phyloP scores from a whole-genome alignment of 2,888 invertebrate species.

The Papilio elwesi region DNA sequence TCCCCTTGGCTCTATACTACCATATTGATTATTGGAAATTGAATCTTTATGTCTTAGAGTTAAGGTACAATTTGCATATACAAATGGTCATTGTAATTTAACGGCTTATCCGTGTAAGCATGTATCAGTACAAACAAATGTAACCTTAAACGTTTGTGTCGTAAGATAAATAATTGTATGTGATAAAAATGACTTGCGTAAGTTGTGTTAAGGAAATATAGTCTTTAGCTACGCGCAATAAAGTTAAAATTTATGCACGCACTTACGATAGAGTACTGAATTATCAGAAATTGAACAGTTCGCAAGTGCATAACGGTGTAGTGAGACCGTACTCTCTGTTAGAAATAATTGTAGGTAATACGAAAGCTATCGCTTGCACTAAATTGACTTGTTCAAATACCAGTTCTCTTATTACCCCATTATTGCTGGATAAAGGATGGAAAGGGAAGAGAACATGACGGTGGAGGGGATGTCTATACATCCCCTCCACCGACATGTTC shows the following conservation, averaged over 20 bases:
- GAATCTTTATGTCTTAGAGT: not conserved
- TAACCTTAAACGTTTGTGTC: not conserved
- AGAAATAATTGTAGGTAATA: not conserved
- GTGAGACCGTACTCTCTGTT: not conserved
- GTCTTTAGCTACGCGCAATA: not conserved
- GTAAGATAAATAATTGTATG: constrained; percentile 16
- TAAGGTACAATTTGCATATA: not conserved
- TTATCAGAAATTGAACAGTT: constrained; percentile 8
- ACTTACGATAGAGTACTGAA: not conserved
- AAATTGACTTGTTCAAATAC: no score
- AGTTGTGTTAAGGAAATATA: not conserved
- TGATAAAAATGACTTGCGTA: not conserved
- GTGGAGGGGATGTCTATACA: no score
- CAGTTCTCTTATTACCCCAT: no score
- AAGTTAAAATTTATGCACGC: not conserved
- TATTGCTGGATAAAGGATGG: no score
- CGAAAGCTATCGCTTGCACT: no score
- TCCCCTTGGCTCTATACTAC: not conserved
- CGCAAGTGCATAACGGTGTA: constrained; percentile 2
- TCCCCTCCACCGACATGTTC: no score
- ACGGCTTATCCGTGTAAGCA: constrained; percentile 24
- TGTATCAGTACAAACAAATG: constrained; percentile 13
- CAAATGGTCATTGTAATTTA: constrained; percentile 18
- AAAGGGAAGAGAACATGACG: no score
- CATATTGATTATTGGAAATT: not conserved